phyloP scores from a whole-genome alignment of 2,113 vertebrate genomes.

The Scortum barcoo region DNA sequence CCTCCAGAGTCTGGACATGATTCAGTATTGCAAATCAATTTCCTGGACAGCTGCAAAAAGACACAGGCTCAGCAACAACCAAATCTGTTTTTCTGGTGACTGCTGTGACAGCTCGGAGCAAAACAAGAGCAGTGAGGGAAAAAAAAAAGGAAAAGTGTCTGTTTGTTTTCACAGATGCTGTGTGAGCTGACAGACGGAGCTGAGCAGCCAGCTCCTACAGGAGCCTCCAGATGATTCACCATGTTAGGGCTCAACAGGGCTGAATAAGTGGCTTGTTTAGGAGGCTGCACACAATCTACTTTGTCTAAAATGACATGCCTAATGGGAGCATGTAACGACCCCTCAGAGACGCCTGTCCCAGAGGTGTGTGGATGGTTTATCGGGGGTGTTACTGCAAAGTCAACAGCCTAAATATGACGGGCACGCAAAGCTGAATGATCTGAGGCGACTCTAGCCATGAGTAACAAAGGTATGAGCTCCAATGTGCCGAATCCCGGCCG shows the following conservation, averaged over 20 bases:
- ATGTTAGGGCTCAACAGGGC: conserved; percentile 47
- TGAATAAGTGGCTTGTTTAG: conserved; percentile 63
- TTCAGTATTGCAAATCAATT: conserved; percentile 52
- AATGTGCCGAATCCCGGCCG: neutral
- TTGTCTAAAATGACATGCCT: conserved; percentile 53
- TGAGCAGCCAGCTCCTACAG: conserved; percentile 46
- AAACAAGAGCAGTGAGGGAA: conserved; percentile 32
- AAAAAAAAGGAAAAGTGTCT: conserved; percentile 30
- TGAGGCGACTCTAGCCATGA: neutral
- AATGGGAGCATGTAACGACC: conserved; percentile 61
- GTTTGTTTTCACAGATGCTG: conserved; percentile 62
- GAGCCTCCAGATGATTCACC: conserved; percentile 60
- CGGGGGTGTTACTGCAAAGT: conserved; percentile 36
- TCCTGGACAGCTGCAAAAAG: conserved; percentile 48
- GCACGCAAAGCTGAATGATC: conserved; percentile 27
- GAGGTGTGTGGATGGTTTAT: conserved; percentile 36
- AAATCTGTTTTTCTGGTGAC: conserved; percentile 53
- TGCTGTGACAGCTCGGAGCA: conserved; percentile 61
- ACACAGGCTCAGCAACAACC: conserved; percentile 41
- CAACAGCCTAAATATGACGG: conserved; percentile 43
- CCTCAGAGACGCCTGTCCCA: conserved; percentile 38
- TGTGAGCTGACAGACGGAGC: conserved; percentile 53
- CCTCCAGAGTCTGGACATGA: conserved; percentile 22
- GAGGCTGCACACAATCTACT: conserved; percentile 50
- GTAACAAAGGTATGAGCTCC: conserved; percentile 12